Base-by-base conservation (phyloP, 1,140 invertebrate species). In the Leptinotarsa defecta region DNA sequence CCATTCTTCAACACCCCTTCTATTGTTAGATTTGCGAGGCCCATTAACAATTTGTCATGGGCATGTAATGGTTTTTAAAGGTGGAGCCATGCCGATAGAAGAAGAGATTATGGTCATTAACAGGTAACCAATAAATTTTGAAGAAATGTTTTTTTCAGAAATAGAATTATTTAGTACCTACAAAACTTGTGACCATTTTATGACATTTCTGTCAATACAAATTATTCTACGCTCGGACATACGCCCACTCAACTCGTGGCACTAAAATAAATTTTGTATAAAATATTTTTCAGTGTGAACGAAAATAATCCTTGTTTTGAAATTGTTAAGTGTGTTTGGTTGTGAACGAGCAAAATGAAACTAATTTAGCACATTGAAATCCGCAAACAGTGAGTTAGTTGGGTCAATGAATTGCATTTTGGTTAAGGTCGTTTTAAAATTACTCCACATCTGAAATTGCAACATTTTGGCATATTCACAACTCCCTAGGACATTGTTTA, bases 301-400 rank as follows among this genome's bases (percentile, higher is more conserved):
- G 72, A 76, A 77, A 78, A 75, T 78, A 75, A 78, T 78, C 74
- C 67, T n/a, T 78, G 74, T 75, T 78, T 78, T 75, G 74, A 78
- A 78, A 75, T 48, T 62, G 74, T 73, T 75, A 77, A 78, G 48
- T 74, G 74, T 76, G 74, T 78, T 78, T 78, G 62, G 68, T 78
- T 78, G 73, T 19, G n/a, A 75, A 43, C 52, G 13, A 72, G 8
- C 48, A 64, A 68, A 73, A 72, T 73, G 69, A 57, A 48, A 73
- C 74, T 64, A 67, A 70, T 20, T 65, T 24, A 65, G 13, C 17
- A 19, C 24, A 67, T 22, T 24, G 64, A 27, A 22, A 20, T 22
- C 2, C 64, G 64, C 61, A 75, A 19, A 22, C 22, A 75, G 49
- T 73, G 67, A 75, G 65, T 49, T 49, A 75, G 74, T 43, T 48